Conservation (phyloP, 1,140 invertebrate genomes). For the Manduca sexta region DNA sequence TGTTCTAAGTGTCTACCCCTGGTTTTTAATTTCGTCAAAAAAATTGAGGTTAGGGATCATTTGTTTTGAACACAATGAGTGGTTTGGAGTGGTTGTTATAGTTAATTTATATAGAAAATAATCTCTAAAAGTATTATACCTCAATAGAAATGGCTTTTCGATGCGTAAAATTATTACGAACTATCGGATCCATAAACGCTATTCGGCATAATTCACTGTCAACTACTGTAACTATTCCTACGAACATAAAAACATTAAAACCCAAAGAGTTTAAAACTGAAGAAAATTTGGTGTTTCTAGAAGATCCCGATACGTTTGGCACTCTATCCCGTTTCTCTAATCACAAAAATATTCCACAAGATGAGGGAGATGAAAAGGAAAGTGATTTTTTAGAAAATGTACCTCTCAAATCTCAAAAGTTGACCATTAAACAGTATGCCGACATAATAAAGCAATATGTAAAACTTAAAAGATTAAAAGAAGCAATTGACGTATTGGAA, state of each 20-base stretch:
- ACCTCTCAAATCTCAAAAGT: conserved; percentile 61
- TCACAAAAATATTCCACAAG: conserved; percentile 34
- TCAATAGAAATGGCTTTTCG: conserved; percentile 31
- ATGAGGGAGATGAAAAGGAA: conserved; percentile 74
- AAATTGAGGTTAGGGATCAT: too few relatives aligned
- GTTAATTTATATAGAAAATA: too few relatives aligned
- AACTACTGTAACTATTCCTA: conserved; percentile 3
- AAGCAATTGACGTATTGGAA: conserved; percentile 85
- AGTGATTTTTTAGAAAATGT: conserved; percentile 68
- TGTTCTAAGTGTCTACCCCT: too few relatives aligned
- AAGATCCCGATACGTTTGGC: conserved; percentile 74
- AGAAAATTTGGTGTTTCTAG: conserved; percentile 41
- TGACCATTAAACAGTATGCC: conserved; percentile 77
- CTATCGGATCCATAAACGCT: conserved; percentile 6
- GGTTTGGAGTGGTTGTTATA: too few relatives aligned
- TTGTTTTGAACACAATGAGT: too few relatives aligned
- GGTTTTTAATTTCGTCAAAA: too few relatives aligned
- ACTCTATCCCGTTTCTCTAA: conserved; percentile 24
- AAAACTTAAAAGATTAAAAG: conserved; percentile 76
- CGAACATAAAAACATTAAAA: conserved; percentile 10
- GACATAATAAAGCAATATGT: conserved; percentile 80
- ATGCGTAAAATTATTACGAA: conserved; percentile 26
- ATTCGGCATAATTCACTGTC: conserved; percentile 15
- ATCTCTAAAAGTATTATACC: too few relatives aligned
- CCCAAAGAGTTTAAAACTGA: conserved; percentile 41